Conservation (phyloP, 2,113 vertebrate genomes). For the Rhagologus leucostigma region DNA sequence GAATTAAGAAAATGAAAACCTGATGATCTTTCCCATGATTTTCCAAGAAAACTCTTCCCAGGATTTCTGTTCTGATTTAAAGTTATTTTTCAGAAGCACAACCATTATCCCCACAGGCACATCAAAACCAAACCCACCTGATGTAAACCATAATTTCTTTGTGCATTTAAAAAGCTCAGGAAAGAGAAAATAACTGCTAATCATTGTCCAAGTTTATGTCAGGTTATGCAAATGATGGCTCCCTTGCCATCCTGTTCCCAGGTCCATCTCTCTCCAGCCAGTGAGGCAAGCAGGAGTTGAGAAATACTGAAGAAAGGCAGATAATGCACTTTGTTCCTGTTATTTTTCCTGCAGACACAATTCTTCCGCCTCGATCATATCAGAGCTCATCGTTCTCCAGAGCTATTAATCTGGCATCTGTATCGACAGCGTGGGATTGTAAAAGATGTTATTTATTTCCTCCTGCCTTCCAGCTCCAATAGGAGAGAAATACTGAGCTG, state of each 20-base stretch:
- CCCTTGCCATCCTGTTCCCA: background rate
- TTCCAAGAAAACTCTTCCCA: background rate
- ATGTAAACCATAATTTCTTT: background rate
- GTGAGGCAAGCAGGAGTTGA: background rate
- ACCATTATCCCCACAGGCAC: background rate
- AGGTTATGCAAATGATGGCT: background rate
- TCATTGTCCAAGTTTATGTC: background rate
- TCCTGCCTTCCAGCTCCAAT: background rate
- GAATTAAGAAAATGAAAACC: background rate
- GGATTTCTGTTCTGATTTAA: background rate
- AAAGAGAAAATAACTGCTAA: background rate
- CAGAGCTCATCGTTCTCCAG: constrained; percentile 21
- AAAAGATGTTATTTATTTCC: constrained; percentile 17
- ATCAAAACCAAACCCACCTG: background rate
- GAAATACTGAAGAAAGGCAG: background rate
- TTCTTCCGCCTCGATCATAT: background rate
- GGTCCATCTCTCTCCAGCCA: background rate
- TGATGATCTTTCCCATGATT: background rate
- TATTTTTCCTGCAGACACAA: background rate
- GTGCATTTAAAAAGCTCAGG: background rate
- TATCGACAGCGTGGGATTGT: background rate
- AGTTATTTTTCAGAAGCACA: background rate
- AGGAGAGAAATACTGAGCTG: background rate
- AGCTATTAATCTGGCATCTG: constrained; percentile 20
- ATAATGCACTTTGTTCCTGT: background rate